Base-by-base conservation (phyloP, 2,113 vertebrate genomes). In the Elephas maximus region DNA sequence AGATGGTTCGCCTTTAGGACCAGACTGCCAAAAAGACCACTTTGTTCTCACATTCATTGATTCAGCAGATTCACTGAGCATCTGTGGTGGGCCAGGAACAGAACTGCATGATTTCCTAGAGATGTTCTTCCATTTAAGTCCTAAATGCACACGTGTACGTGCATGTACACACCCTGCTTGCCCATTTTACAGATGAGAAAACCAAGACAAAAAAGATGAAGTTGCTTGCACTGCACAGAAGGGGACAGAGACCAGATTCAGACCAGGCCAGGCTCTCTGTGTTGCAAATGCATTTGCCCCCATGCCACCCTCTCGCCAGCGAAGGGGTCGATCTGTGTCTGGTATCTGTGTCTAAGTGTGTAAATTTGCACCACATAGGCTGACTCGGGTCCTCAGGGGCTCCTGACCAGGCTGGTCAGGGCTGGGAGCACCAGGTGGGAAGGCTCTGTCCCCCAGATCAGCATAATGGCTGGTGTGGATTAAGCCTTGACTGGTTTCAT, bases 111-210 rank as follows among this genome's bases (percentile, higher is more conserved):
- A 41, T 83, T 69, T 78, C 78, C 60, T 41, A 63, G 30, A 86
- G 53, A 6, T 15, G 0, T 37, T 30, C 18, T 48, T 37, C 20
- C 65, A 45, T 37, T 67, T 48, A 45, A 21, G n/a, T 30, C 26
- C n/a, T 23, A 62, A 18, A n/a, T 11, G 14, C 26, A 41, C 71
- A 24, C 37, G 6, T 0, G 4, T 57, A 48, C 82, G 63, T 7
- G 26, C 23, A n/a, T 11, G 14, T 20, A 53, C 26, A n/a, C 3
- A 20, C 48, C 57, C 33, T 17, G 24, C 9, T 15, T 44, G 10
- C 78, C 82, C 71, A 63, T 53, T 24, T 78, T n/a, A 74, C 53
- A 65, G 83, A 93, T 21, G 8, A 84, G 89, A 33, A 80, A 86
- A 69, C 2, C 0, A 12, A 82, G 60, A 51, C 45, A 91, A 57